phyloP scores from a whole-genome alignment of 1,140 invertebrate genomes.

The Onthophagus taurus region DNA sequence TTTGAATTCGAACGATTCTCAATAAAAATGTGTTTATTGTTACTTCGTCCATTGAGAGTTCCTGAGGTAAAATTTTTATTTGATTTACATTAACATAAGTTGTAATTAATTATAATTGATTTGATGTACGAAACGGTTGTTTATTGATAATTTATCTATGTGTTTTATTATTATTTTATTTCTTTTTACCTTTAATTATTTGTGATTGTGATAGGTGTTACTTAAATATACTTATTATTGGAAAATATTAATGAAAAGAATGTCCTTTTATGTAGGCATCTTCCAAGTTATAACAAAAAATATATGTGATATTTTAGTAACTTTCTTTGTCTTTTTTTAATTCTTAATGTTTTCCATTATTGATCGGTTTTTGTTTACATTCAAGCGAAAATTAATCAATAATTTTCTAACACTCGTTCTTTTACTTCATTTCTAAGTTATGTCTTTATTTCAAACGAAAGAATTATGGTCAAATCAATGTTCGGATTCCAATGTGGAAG shows the following conservation, averaged over 20 bases:
- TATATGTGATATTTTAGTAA: conserved; percentile 14
- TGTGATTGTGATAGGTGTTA: background rate
- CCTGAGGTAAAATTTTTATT: too few species aligned
- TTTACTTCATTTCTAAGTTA: conserved; percentile 29
- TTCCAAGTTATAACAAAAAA: conserved; percentile 11
- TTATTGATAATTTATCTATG: too few species aligned
- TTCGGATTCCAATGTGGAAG: conserved; percentile 52
- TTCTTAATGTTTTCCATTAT: background rate
- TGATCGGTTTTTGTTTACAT: background rate
- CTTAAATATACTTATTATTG: conserved; percentile 1
- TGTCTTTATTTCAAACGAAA: conserved; percentile 73
- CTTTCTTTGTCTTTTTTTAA: conserved; percentile 1
- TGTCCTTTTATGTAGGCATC: conserved; percentile 8
- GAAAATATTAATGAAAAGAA: background rate
- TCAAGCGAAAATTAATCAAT: conserved; percentile 11
- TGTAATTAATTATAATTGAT: background rate
- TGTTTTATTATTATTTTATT: conserved; percentile 4
- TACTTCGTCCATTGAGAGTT: too few species aligned
- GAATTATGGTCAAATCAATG: conserved; percentile 65
- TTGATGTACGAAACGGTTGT: too few species aligned
- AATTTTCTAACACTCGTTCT: conserved; percentile 11
- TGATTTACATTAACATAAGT: background rate
- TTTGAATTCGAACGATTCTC: conserved; percentile 18
- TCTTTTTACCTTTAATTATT: conserved; percentile 1
- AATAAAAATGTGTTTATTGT: conserved; percentile 1